phyloP scores from a whole-genome alignment of 2,888 invertebrate species.

The Nezara viridula region DNA sequence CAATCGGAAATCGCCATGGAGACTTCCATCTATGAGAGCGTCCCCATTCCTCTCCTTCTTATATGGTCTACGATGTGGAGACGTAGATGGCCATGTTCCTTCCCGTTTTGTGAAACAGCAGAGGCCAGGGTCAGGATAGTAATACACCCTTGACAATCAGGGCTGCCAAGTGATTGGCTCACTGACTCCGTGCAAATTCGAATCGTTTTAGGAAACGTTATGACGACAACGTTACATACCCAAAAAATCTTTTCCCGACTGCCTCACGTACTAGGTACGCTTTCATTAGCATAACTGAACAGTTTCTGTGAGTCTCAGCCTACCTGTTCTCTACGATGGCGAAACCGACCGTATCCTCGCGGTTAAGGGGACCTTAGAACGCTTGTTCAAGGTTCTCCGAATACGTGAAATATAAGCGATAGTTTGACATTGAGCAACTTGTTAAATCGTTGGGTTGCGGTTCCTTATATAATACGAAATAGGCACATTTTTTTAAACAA shows the following conservation, averaged over 20 bases:
- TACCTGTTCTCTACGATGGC: not conserved
- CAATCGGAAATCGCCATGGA: not conserved
- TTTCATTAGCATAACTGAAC: conserved; percentile 29
- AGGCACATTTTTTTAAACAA: not conserved
- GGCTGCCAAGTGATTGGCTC: not conserved
- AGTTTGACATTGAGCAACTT: not conserved
- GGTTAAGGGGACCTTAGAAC: not conserved
- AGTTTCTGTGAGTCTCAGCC: not conserved
- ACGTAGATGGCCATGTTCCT: not conserved
- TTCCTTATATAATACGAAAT: not conserved
- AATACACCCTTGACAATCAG: not conserved
- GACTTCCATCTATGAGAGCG: not conserved
- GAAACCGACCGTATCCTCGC: not conserved
- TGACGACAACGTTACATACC: not conserved
- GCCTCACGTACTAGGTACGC: not conserved
- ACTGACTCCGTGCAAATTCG: not conserved
- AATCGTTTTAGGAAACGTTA: not conserved
- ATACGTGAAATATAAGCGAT: not conserved
- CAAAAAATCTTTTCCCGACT: not conserved
- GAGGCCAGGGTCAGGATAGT: not conserved
- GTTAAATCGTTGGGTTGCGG: not conserved
- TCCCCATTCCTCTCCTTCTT: not conserved
- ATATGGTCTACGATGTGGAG: not conserved
- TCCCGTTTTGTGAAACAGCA: not conserved
- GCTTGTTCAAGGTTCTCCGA: not conserved